Conservation (phyloP, 2,888 invertebrate species). For the Athalia circularis region DNA sequence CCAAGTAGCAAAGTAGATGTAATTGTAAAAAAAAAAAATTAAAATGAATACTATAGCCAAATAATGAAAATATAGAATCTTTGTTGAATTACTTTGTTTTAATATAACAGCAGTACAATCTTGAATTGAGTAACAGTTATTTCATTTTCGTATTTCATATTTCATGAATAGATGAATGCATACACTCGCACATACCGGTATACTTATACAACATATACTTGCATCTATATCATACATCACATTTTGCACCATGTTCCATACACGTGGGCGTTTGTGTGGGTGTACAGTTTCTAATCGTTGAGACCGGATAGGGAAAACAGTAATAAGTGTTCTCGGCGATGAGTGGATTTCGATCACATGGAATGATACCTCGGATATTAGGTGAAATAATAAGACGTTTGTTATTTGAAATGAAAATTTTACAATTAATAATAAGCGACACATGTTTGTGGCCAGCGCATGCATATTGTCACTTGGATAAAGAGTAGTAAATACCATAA, state of each 20-base stretch:
- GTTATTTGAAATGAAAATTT: constrained; percentile 25
- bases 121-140: constrained; percentile 14
- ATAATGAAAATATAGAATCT: constrained; percentile 3
- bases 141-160: not conserved
- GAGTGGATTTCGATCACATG: constrained; percentile 13
- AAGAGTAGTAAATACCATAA: constrained; percentile 12
- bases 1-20: not conserved
- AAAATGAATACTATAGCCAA: not conserved
- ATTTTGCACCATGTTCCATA: not conserved
- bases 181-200: not conserved
- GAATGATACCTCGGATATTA: constrained; percentile 38
- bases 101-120: constrained; percentile 25
- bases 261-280: not conserved
- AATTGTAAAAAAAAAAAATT: constrained; percentile 3
- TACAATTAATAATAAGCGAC: constrained; percentile 41
- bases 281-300: not conserved
- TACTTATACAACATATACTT: no score
- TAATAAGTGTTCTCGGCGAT: not conserved
- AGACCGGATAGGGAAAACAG: not conserved
- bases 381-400: constrained; percentile 7
- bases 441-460: constrained; percentile 45
- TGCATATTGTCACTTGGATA: constrained; percentile 38
- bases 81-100: constrained; percentile 20
- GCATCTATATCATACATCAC: no score
- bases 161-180: constrained; percentile 1